Evolutionary conservation across 1,140 invertebrate genomes (phyloP), one percentile per base, ranked within the genome.

Genomic region (Eupristina koningsbergeri): DNA sequence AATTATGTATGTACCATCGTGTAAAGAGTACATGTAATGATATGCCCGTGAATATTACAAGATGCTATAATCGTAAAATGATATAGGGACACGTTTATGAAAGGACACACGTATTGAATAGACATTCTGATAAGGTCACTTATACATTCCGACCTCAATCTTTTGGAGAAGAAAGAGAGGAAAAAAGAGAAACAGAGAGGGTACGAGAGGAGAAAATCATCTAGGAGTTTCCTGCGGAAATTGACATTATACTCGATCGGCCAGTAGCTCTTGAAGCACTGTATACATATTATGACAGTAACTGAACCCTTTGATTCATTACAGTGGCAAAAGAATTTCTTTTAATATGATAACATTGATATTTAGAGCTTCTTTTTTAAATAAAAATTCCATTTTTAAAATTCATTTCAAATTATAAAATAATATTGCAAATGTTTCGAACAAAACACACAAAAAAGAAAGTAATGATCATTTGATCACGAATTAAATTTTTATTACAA

Each of bases 151-250:
- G 36, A 69, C 17, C 31, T 80, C 41, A n/a, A 53, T 69, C 3
- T 50, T 50, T n/a, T n/a, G n/a, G n/a, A n/a, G 26, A 45, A 6
- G 47, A 3, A 6, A 34, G 34, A 0, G 31, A 61, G 9, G 13
- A 8, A 8, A n/a, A 53, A 31, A 53, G 73, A 50, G 45, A 31
- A 29, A 15, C 7, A 31, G 41, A 31, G 73, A 75, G 22, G 1
- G 63, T 34, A 22, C 3, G 29, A 34, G 63, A 34, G 17, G 6
- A 17, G 31, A 64, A 61, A 39, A 53, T 80, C 63, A 80, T 63
- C 77, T 80, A 80, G 26, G 17, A 80, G 36, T 69, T 80, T 80
- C 77, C 63, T 80, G 61, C 79, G 79, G 79, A 80, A 80, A 53
- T 71, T 34, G 64, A 29, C 22, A 80, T 80, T 80, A 80, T 47